Evolutionary conservation across 2,888 invertebrate species (phyloP).

Genomic region (Acrobasis consociella): DNA sequence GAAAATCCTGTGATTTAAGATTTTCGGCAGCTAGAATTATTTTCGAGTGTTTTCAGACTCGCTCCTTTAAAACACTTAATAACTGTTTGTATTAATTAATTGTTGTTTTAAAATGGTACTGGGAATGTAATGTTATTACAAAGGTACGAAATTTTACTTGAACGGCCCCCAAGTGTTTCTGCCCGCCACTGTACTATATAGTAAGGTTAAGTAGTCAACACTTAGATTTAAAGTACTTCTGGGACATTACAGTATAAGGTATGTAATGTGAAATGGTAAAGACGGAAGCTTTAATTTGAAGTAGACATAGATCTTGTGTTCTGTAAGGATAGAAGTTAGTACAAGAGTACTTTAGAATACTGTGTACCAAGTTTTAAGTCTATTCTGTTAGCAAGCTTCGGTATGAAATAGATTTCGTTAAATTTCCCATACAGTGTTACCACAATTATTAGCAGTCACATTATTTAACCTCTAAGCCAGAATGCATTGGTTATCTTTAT

Average conservation of each 20-base stretch:
- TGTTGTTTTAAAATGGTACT: no score
- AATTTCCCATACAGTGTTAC: neutral
- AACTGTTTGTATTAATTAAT: no score
- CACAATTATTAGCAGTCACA: neutral
- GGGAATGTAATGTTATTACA: no score
- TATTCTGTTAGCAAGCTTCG: slow-evolving; percentile 8
- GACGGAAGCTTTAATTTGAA: slow-evolving; percentile 79
- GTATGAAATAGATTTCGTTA: neutral
- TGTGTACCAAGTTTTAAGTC: slow-evolving; percentile 25
- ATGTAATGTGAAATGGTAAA: slow-evolving; percentile 71
- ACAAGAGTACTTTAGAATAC: slow-evolving; percentile 26
- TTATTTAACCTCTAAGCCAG: no score
- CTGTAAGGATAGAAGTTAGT: slow-evolving; percentile 58
- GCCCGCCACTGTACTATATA: slow-evolving; percentile 41
- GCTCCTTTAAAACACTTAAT: no score
- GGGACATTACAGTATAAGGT: slow-evolving; percentile 51
- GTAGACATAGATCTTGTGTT: slow-evolving; percentile 78
- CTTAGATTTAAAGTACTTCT: slow-evolving; percentile 61
- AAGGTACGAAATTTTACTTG: neutral
- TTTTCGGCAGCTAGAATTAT: no score
- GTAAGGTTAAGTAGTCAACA: slow-evolving; percentile 51
- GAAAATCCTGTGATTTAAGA: no score
- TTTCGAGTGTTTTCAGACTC: no score
- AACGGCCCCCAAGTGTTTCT: slow-evolving; percentile 28
- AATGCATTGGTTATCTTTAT: no score